Conservation (phyloP, 2,888 invertebrate genomes). For the Pyrrhia umbra region DNA sequence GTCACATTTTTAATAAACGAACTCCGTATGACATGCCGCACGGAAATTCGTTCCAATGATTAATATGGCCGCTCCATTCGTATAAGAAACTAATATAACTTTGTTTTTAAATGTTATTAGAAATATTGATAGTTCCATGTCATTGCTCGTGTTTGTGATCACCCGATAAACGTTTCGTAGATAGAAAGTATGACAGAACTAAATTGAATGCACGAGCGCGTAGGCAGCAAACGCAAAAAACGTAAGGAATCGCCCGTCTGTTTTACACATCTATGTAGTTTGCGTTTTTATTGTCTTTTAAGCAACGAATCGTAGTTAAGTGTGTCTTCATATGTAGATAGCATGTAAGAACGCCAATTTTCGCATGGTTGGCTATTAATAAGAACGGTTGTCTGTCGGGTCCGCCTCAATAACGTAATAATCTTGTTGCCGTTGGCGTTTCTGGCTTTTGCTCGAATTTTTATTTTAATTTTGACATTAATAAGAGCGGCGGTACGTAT, state of each 20-base stretch:
- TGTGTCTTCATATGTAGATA: conserved; percentile 43
- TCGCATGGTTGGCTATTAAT: conserved; percentile 79
- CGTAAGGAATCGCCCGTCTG: conserved; percentile 68
- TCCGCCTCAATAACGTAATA: conserved; percentile 80
- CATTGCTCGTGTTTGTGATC: conserved; percentile 88
- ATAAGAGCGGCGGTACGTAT: conserved; percentile 79
- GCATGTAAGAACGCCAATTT: conserved; percentile 68
- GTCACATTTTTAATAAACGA: conserved; percentile 91
- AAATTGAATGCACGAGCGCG: conserved; percentile 83
- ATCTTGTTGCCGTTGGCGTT: conserved; percentile 84
- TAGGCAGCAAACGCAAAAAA: conserved; percentile 81
- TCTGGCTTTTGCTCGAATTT: conserved; percentile 77
- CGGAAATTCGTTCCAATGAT: conserved; percentile 90
- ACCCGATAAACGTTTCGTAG: conserved; percentile 84
- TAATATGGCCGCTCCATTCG: conserved; percentile 86
- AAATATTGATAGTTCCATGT: conserved; percentile 90
- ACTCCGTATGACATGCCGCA: conserved; percentile 89
- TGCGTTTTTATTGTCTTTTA: conserved; percentile 61
- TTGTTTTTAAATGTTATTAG: conserved; percentile 89
- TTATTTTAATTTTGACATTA: conserved; percentile 86
- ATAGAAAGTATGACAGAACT: conserved; percentile 86
- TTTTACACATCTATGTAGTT: conserved; percentile 68
- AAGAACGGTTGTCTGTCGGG: conserved; percentile 72
- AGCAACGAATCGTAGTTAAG: conserved; percentile 40
- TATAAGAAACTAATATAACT: conserved; percentile 87